These are phyloP conservation scores for Sceliomorpha sp. DNA, from an alignment of 2,888 invertebrate genomes.

Conservation along the genomic window DNA sequence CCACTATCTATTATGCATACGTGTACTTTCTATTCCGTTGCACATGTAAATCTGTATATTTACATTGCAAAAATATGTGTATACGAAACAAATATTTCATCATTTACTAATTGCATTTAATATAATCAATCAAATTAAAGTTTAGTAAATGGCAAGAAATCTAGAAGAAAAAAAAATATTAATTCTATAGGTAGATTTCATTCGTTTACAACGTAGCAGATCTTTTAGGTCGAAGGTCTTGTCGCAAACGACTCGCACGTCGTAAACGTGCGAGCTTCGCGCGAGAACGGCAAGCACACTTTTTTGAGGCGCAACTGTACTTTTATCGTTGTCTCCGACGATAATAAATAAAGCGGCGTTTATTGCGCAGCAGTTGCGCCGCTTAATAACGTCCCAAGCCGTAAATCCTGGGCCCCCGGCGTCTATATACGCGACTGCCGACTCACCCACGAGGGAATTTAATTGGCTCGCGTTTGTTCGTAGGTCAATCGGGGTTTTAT, in stretches of 20 bases:
- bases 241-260: too few species aligned
- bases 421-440: conserved; percentile 34
- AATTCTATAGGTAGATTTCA: too few species aligned
- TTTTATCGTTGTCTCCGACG: conserved; percentile 48
- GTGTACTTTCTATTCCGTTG: too few species aligned
- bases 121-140: too few species aligned
- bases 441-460: conserved; percentile 39
- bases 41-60: too few species aligned
- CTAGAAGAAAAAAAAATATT: too few species aligned
- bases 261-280: conserved; percentile 34
- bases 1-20: too few species aligned
- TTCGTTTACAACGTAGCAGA: conserved; percentile 33
- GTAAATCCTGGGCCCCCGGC: conserved; percentile 41
- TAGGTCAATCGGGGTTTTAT: conserved; percentile 50
- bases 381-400: conserved; percentile 49
- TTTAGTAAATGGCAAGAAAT: too few species aligned
- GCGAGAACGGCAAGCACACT: conserved; percentile 31
- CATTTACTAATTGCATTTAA: too few species aligned
- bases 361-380: conserved; percentile 52
- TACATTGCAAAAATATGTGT: too few species aligned
- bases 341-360: conserved; percentile 50
- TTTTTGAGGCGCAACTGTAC: conserved; percentile 46
- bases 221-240: conserved; percentile 19
- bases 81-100: too few species aligned
- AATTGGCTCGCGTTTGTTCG: conserved; percentile 48